These are phyloP conservation scores for Trachelus troglodyta DNA, from an alignment of 2,888 invertebrate genomes.

Conservation along the genomic window DNA sequence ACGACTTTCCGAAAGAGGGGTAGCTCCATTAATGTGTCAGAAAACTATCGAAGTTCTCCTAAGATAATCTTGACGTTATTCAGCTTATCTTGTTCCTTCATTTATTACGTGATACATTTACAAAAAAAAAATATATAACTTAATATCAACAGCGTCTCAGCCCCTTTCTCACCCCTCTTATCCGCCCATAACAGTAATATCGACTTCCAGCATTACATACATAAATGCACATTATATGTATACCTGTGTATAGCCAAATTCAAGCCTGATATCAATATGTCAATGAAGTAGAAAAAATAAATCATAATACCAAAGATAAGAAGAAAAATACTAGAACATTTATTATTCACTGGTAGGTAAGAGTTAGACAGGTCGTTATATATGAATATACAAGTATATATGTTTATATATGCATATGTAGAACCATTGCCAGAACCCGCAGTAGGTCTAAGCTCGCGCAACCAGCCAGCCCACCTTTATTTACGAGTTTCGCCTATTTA, in stretches of 20 bases:
- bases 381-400: not conserved
- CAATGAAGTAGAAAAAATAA: not conserved
- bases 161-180: not conserved
- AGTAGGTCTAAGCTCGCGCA: slow-evolving; percentile 4
- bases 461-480: slow-evolving; percentile 41
- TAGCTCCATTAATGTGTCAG: not conserved
- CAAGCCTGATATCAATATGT: not conserved
- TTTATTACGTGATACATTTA: not conserved
- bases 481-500: slow-evolving; percentile 50
- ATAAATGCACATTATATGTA: not conserved
- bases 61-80: not conserved
- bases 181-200: not conserved
- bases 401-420: not conserved
- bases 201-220: not conserved
- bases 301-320: not conserved
- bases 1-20: not conserved
- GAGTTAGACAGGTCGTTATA: not conserved
- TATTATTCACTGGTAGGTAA: not conserved
- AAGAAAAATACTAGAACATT: not conserved
- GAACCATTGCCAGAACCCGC: not conserved
- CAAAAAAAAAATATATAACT: too few species aligned
- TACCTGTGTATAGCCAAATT: not conserved
- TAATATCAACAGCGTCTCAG: not conserved
- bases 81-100: not conserved
- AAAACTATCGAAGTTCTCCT: not conserved